Evolutionary conservation across 2,888 invertebrate genomes (phyloP).

Genomic region (Carpatolechia fugitivella): DNA sequence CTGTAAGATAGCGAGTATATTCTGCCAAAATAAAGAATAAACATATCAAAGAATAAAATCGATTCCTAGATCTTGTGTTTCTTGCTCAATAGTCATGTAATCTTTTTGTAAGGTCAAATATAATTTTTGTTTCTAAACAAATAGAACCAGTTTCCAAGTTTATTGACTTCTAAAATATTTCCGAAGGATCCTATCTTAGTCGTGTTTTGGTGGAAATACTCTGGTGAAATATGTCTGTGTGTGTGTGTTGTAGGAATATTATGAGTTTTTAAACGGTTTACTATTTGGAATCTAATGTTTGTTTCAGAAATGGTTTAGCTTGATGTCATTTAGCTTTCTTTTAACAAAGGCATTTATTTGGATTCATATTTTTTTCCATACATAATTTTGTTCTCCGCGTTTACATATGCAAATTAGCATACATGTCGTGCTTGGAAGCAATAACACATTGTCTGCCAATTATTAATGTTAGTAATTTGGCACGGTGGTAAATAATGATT

Average conservation of each 20-base stretch:
- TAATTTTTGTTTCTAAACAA: slow-evolving; percentile 70
- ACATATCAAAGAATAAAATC: too few relatives aligned
- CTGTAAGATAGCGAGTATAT: too few relatives aligned
- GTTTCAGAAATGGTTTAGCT: too few relatives aligned
- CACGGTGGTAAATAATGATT: slow-evolving; percentile 70
- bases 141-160: slow-evolving; percentile 69
- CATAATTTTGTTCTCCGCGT: neutral
- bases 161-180: slow-evolving; percentile 72
- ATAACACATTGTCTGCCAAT: slow-evolving; percentile 41
- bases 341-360: too few relatives aligned
- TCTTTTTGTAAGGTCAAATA: slow-evolving; percentile 48
- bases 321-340: too few relatives aligned
- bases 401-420: slow-evolving; percentile 12
- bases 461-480: slow-evolving; percentile 65
- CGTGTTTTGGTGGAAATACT: slow-evolving; percentile 30
- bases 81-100: neutral
- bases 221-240: slow-evolving; percentile 15
- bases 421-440: slow-evolving; percentile 33
- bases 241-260: neutral
- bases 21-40: too few relatives aligned
- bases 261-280: neutral
- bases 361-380: neutral
- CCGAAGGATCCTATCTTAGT: slow-evolving; percentile 40
- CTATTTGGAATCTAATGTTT: too few relatives aligned
- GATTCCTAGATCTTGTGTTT: neutral